Evolutionary conservation across 1,140 invertebrate genomes (phyloP), one percentile per base, ranked within the genome.

Genomic region (Diachasma alloeum): DNA sequence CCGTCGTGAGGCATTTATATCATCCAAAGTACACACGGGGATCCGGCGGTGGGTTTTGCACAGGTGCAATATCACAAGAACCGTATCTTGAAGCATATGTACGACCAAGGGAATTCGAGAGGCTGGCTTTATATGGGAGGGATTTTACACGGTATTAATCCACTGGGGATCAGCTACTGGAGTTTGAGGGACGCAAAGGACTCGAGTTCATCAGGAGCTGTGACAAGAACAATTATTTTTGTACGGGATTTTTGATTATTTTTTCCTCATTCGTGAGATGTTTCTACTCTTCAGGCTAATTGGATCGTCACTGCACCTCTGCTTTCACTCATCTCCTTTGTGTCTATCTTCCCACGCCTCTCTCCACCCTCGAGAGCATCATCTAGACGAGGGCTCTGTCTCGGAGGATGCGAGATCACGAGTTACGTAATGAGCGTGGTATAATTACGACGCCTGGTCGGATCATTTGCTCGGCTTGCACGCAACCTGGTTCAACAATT

Each of bases 61-160:
- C 70, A 72, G 44, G 46, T 72, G 46, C 44, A 72, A 53, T n/a
- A 72, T 72, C 19, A 48, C 36, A 72, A 72, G 70, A 72, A 72
- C 19, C 44, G 44, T 39, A 44, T 67, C 15, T 67, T 19, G 10
- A 36, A 67, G 63, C 63, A 67, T 24, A 15, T 31, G 13, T 36
- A 67, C 13, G 63, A 67, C 13, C 63, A 5, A 9, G 36, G 36
- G 36, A 37, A 37, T 37, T 37, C 36, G 36, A 37, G 36, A 37
- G 36, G 9, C n/a, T n/a, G 36, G 9, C 36, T 37, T 37, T 37
- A 37, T 37, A 37, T 37, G 36, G 36, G 36, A 5, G 36, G 36
- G 36, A 37, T 37, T 37, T 37, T 37, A 37, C 36, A 37, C 36
- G 36, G 36, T 37, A 37, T 37, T 37, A 37, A 37, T 37, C 36